phyloP scores from a whole-genome alignment of 2,888 invertebrate genomes.

The Apocheima hispidaria region DNA sequence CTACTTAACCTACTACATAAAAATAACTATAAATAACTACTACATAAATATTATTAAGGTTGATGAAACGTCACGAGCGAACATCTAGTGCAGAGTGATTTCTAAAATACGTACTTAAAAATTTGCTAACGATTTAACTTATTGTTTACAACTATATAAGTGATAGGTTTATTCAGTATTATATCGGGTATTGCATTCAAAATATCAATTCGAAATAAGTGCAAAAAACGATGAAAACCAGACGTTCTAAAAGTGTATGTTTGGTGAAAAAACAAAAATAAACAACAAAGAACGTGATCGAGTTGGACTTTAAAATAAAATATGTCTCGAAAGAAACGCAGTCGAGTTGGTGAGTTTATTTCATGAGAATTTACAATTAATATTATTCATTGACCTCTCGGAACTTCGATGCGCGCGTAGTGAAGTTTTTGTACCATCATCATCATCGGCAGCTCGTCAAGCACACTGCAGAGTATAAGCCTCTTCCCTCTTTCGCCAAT shows the following conservation, averaged over 20 bases:
- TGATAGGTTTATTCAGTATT: background rate
- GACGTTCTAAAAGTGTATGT: background rate
- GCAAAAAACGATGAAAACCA: background rate
- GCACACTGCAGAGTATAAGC: no score
- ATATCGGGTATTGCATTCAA: background rate
- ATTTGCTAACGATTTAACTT: background rate
- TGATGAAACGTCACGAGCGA: no score
- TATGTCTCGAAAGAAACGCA: slow-evolving; percentile 22
- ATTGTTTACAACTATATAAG: background rate
- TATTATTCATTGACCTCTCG: background rate
- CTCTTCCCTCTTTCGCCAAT: no score
- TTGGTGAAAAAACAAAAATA: background rate
- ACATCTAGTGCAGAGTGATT: no score
- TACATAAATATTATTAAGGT: no score
- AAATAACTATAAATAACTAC: no score
- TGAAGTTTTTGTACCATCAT: background rate
- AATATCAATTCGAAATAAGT: background rate
- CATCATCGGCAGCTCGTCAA: no score
- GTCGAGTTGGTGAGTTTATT: slow-evolving; percentile 15
- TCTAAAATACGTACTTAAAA: background rate
- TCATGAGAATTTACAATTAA: background rate
- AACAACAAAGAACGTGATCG: background rate
- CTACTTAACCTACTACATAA: no score
- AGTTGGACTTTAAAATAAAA: slow-evolving; percentile 1
- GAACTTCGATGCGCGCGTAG: background rate